A percentile compares a stretch with the other conserved stretches of the same genome.
Evolutionary conservation across 2,113 vertebrate genomes (phyloP).

Genomic region (Serinus canaria): DNA sequence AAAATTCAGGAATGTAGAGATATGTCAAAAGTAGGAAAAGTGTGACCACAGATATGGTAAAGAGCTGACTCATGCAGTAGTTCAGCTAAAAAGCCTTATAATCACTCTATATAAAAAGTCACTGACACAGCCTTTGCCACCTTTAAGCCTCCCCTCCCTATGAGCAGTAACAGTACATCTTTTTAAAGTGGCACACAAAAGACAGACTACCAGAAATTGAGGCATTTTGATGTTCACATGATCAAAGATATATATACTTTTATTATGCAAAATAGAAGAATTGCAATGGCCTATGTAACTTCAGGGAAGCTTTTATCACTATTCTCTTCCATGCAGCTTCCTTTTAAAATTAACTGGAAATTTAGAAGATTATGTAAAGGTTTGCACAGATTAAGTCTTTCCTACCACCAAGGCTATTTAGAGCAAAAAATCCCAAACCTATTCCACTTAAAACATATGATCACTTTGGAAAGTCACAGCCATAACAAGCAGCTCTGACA

Average conservation of each 20-base stretch:
- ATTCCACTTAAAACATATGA: neutral
- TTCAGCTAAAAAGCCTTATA: neutral
- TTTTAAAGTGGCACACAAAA: neutral
- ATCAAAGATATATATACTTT: neutral
- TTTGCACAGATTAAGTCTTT: neutral
- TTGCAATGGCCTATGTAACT: neutral
- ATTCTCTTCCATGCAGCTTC: neutral
- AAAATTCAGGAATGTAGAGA: neutral
- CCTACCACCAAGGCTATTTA: neutral
- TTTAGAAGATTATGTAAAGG: neutral
- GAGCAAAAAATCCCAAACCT: neutral
- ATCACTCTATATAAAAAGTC: neutral
- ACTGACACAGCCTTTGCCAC: neutral
- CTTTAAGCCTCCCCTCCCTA: neutral
- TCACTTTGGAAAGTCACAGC: neutral
- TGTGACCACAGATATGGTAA: fast-evolving
- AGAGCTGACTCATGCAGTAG: neutral
- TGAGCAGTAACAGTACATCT: neutral
- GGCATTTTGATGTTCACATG: neutral
- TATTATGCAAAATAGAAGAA: neutral
- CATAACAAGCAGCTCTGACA: neutral
- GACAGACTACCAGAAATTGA: neutral
- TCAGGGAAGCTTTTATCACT: neutral
- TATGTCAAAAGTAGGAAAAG: neutral
- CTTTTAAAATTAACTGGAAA: neutral